Evolutionary conservation across 1,140 invertebrate genomes (phyloP), one percentile per base, ranked within the genome.

Genomic region (Phenacoccus solenopsis): DNA sequence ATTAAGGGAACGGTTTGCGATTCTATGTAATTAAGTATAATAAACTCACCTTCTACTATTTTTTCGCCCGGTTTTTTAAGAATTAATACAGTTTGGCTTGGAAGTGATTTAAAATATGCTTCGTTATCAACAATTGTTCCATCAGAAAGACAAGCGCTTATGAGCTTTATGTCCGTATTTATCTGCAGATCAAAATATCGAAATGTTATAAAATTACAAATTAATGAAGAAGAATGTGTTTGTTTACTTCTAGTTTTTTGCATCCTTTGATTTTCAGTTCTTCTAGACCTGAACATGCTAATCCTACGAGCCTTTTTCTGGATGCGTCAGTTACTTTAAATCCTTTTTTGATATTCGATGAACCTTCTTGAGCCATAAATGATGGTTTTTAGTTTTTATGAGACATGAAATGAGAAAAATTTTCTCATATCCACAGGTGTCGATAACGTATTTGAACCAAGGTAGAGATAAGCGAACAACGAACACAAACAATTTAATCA

Each of bases 81-180:
- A 70, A 90, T 85, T 13, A 91, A 82, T 4, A 89, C 80, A 0
- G 87, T 89, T 75, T 91, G 89, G 0, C 87, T 78, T 27, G 87
- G 83, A 69, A 91, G 75, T 1, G 86, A 88, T 56, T 80, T 76
- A 73, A 91, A 86, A 75, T 91, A 90, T 1, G 88, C 87, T 38
- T 91, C 86, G 73, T 83, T 84, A 64, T 88, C 85, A 25, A 91
- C 83, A 71, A 85, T 79, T 21, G 88, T 90, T 38, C 89, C 89
- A 78, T 91, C 89, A 77, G 0, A 82, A 73, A 69, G 57, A 64
- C n/a, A 69, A 38, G 67, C 30, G 38, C 20, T 28, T 25, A 70
- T 68, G 67, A 64, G 21, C n/a, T 69, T 25, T 10, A 9, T 67
- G 24, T 64, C 72, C n/a, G n/a, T n/a, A n/a, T n/a, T n/a, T n/a